A percentile compares a stretch with the other conserved stretches of the same genome.
These are phyloP conservation scores for Esperia sulphurella DNA, from an alignment of 2,888 invertebrate species.

Conservation along the genomic window DNA sequence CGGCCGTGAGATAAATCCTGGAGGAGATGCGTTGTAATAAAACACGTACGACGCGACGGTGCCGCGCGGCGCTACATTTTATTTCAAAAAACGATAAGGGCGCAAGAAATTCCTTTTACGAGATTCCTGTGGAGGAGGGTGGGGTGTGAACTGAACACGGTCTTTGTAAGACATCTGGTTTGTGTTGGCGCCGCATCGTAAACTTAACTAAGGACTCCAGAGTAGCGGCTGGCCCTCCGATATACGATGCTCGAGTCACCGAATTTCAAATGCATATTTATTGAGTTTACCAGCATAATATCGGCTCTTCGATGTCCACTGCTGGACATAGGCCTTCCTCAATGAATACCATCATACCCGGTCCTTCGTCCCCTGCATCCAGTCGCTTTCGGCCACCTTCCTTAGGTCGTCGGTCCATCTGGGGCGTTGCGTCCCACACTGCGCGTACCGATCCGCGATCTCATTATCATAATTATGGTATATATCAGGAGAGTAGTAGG, in stretches of 20 bases:
- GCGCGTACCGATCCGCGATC: no score
- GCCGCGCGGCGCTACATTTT: constrained; percentile 65
- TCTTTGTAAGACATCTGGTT: constrained; percentile 70
- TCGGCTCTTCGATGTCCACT: no score
- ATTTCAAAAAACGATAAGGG: constrained; percentile 78
- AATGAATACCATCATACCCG: no score
- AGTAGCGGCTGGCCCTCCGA: constrained; percentile 7
- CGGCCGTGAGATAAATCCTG: constrained; percentile 72
- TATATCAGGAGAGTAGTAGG: no score
- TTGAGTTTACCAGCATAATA: no score
- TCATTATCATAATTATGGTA: no score
- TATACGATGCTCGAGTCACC: background rate
- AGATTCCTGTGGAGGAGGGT: constrained; percentile 59
- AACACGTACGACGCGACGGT: constrained; percentile 63
- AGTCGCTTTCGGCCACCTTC: no score
- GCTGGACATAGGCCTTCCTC: no score
- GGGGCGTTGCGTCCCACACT: no score
- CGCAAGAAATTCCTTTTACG: constrained; percentile 76
- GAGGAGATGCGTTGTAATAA: constrained; percentile 70
- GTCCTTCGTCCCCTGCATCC: no score
- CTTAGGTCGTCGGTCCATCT: no score
- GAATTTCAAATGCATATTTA: background rate
- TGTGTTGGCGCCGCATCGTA: constrained; percentile 42
- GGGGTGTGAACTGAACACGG: constrained; percentile 40
- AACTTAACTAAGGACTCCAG: constrained; percentile 26